A percentile compares a stretch with the other conserved stretches of the same genome.
phyloP scores from a whole-genome alignment of 2,113 vertebrate genomes.

The Neogale vison region DNA sequence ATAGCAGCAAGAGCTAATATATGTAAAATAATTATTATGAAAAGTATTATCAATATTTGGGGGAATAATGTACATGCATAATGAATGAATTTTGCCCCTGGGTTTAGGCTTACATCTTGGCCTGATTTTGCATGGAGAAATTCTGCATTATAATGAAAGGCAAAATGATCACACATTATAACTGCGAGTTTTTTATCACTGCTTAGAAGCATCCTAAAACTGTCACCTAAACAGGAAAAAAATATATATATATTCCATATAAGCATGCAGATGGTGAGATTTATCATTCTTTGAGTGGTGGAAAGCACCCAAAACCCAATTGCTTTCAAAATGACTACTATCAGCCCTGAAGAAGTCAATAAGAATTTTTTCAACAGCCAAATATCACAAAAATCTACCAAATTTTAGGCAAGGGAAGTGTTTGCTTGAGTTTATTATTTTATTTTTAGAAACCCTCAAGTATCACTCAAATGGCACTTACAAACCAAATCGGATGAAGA shows the following conservation, averaged over 20 bases:
- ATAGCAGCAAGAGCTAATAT: conserved; percentile 91
- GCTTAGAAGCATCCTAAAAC: conserved; percentile 84
- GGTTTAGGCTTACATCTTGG: conserved; percentile 90
- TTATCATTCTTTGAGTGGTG: conserved; percentile 66
- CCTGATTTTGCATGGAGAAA: conserved; percentile 89
- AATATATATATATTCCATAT: conserved; percentile 70
- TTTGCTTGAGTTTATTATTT: background rate
- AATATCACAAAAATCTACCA: conserved; percentile 15
- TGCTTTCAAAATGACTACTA: conserved; percentile 75
- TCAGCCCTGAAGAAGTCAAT: conserved; percentile 60
- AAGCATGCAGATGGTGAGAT: conserved; percentile 62
- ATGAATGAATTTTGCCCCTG: conserved; percentile 92
- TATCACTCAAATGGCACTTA: conserved; percentile 34
- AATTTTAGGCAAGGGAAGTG: conserved; percentile 21
- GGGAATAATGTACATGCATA: conserved; percentile 93
- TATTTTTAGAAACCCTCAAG: conserved; percentile 4
- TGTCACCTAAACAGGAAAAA: conserved; percentile 84
- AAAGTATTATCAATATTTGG: conserved; percentile 95
- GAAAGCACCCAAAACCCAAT: conserved; percentile 57
- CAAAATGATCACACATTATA: conserved; percentile 90
- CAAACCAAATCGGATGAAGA: conserved; percentile 16
- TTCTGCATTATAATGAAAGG: conserved; percentile 87
- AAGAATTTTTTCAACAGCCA: conserved; percentile 57
- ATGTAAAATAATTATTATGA: conserved; percentile 93
- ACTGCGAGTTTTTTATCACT: conserved; percentile 84